Conservation (phyloP, 2,888 invertebrate species). For the Microchrysa polita region DNA sequence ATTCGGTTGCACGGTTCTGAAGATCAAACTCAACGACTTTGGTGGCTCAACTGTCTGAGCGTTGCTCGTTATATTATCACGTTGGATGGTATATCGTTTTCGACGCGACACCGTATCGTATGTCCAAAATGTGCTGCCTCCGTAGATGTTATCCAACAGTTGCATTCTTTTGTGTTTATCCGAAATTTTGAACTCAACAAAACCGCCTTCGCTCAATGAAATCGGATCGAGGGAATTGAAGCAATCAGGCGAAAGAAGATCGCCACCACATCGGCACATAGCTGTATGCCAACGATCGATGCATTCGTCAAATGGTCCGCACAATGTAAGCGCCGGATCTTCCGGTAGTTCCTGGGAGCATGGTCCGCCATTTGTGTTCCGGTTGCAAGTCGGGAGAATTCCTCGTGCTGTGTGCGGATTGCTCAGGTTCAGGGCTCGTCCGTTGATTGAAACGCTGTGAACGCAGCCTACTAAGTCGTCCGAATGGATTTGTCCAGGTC, state of each 20-base stretch:
- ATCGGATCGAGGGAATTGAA: constrained; percentile 80
- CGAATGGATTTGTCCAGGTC: constrained; percentile 89
- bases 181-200: constrained; percentile 79
- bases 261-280: constrained; percentile 76
- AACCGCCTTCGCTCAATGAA: constrained; percentile 80
- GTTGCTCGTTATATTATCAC: constrained; percentile 59
- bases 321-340: constrained; percentile 63
- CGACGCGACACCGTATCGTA: constrained; percentile 58
- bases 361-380: constrained; percentile 73
- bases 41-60: constrained; percentile 66
- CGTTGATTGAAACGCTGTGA: constrained; percentile 89
- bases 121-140: constrained; percentile 77
- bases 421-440: constrained; percentile 82
- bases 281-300: constrained; percentile 85
- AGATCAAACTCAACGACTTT: constrained; percentile 81
- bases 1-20: constrained; percentile 80
- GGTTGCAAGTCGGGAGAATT: constrained; percentile 79
- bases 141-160: constrained; percentile 80
- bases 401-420: constrained; percentile 77
- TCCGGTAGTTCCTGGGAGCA: constrained; percentile 67
- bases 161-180: constrained; percentile 90
- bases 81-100: constrained; percentile 59
- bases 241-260: constrained; percentile 82
- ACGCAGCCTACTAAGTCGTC: constrained; percentile 95
- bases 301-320: constrained; percentile 76